Conservation (phyloP, 2,113 vertebrate species). For the Apteryx owenii region DNA sequence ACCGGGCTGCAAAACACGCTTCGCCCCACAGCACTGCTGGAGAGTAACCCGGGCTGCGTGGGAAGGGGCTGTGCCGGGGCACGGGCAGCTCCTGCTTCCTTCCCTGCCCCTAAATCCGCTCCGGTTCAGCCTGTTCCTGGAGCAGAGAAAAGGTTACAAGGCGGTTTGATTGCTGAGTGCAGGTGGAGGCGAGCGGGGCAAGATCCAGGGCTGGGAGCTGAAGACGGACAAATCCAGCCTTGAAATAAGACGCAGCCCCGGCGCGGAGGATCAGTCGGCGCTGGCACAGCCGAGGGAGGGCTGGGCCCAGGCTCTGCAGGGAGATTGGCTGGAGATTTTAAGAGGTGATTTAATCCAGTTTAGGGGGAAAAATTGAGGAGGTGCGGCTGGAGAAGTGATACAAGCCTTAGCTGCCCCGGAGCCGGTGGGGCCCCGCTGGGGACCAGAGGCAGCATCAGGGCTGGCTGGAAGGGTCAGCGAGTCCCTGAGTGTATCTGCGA, state of each 20-base stretch:
- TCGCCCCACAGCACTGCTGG: not conserved
- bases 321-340: conserved; percentile 1
- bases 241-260: conserved; percentile 44
- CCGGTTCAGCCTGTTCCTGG: not conserved
- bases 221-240: conserved; percentile 31
- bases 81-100: not conserved
- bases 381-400: not conserved
- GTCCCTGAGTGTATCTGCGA: not conserved
- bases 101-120: not conserved
- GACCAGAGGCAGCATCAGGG: not conserved
- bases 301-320: not conserved
- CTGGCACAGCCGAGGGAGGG: not conserved
- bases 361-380: not conserved
- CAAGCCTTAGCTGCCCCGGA: not conserved
- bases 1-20: not conserved
- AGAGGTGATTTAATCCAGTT: conserved; percentile 34
- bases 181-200: conserved; percentile 2
- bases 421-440: rapidly evolving
- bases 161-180: conserved; percentile 53
- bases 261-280: not conserved
- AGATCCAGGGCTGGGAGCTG: not conserved
- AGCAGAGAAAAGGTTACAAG: conserved; percentile 15
- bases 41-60: not conserved
- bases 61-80: rapidly evolving
- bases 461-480: not conserved